Evolutionary conservation across 2,113 vertebrate species (phyloP).

Genomic region (Natator depressus): DNA sequence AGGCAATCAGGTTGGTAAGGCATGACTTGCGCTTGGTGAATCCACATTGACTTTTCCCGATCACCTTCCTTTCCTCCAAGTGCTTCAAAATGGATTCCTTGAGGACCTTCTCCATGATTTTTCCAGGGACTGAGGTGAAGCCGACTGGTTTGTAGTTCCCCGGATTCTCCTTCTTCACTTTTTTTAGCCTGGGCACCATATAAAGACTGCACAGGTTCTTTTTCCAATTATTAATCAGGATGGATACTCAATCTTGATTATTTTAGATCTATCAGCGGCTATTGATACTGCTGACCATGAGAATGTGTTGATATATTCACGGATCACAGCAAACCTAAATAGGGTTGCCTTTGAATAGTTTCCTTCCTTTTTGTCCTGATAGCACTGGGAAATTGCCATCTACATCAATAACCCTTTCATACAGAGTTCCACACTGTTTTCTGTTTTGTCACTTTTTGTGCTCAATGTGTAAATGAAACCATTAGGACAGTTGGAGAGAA

Average conservation of each 20-base stretch:
- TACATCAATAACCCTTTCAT: neutral
- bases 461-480: neutral
- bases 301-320: neutral
- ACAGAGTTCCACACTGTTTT: neutral
- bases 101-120: too few species aligned
- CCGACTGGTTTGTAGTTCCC: too few species aligned
- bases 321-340: neutral
- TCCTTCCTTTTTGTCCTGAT: neutral
- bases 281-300: neutral
- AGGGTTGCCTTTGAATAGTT: neutral
- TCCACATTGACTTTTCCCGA: too few species aligned
- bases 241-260: neutral
- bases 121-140: too few species aligned
- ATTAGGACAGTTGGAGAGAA: rapidly evolving
- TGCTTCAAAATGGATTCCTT: too few species aligned
- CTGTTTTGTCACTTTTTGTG: neutral
- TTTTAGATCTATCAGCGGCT: neutral
- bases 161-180: too few species aligned
- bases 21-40: too few species aligned
- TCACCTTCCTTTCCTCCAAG: too few species aligned
- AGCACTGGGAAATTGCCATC: neutral
- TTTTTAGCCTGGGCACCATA: neutral
- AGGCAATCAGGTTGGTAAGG: too few species aligned
- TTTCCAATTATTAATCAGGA: neutral
- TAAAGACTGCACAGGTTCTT: neutral